These are phyloP conservation scores for Bubo bubo DNA, from an alignment of 2,113 vertebrate species.

Conservation along the genomic window DNA sequence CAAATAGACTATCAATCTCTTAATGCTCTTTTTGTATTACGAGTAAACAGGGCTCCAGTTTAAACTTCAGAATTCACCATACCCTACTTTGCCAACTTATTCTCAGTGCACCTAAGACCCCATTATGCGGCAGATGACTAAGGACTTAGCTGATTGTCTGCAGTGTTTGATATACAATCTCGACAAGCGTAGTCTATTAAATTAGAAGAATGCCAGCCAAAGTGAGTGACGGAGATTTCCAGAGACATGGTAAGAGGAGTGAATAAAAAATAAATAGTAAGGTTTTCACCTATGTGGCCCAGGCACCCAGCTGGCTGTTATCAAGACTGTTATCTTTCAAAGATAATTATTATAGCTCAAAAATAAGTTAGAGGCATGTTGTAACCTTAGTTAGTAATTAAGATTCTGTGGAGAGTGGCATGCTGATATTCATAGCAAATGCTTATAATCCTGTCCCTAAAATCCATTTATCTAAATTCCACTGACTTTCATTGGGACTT, in stretches of 20 bases:
- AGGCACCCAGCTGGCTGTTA: background rate
- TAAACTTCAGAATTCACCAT: background rate
- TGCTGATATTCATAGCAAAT: background rate
- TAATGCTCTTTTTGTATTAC: constrained; percentile 28
- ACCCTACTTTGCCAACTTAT: background rate
- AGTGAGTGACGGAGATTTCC: background rate
- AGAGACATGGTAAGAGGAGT: background rate
- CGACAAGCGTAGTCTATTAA: constrained; percentile 51
- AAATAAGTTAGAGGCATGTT: background rate
- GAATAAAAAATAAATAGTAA: background rate
- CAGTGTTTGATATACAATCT: constrained; percentile 9
- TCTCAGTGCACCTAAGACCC: background rate
- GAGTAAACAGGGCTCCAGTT: constrained; percentile 16
- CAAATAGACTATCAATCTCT: constrained; percentile 36
- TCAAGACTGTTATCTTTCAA: background rate
- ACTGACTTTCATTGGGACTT: background rate
- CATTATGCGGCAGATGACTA: constrained; percentile 31
- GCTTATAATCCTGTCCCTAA: constrained; percentile 9
- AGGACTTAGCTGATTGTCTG: constrained; percentile 26
- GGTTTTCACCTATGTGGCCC: background rate
- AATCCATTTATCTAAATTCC: constrained; percentile 34
- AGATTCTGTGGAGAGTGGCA: background rate
- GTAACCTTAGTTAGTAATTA: background rate
- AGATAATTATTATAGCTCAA: background rate
- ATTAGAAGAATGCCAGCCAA: background rate